Percentiles rank a stretch among this genome's conserved stretches.
Evolutionary conservation across 2,797 vertebrate genomes (phyloP).

Genomic region (Gymnoscopelus braueri): DNA sequence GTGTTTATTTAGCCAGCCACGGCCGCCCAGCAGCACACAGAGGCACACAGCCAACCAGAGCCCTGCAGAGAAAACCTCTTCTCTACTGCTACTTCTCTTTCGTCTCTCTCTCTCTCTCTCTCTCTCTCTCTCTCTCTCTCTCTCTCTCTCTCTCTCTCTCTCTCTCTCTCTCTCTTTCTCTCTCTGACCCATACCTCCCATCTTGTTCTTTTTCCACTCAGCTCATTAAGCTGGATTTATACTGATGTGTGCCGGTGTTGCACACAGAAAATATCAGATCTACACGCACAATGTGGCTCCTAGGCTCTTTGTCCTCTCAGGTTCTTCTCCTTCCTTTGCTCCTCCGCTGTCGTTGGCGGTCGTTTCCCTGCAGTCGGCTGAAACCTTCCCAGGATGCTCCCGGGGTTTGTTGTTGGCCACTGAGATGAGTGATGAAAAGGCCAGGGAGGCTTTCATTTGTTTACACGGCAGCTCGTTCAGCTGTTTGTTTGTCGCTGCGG

Average conservation of each 20-base stretch:
- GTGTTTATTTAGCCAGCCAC: constrained; percentile 87
- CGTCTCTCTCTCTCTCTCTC: constrained; percentile 41
- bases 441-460: constrained; percentile 10
- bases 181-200: not conserved
- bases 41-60: constrained; percentile 75
- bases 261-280: no score
- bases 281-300: not conserved
- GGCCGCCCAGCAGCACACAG: constrained; percentile 81
- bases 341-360: constrained; percentile 36
- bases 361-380: constrained; percentile 32
- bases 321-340: constrained; percentile 21
- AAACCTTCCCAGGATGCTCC: constrained; percentile 30
- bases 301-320: constrained; percentile 40
- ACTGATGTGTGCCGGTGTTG: no score
- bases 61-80: constrained; percentile 59
- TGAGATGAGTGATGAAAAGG: constrained; percentile 28
- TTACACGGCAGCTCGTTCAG: constrained; percentile 26
- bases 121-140: not conserved
- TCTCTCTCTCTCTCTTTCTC: constrained; percentile 38
- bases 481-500: constrained; percentile 34
- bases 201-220: constrained; percentile 17
- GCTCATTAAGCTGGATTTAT: no score
- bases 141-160: not conserved
- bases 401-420: constrained; percentile 10
- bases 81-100: not conserved